Base-by-base conservation (phyloP, 2,113 vertebrate species). In the Scalopus aquaticus region DNA sequence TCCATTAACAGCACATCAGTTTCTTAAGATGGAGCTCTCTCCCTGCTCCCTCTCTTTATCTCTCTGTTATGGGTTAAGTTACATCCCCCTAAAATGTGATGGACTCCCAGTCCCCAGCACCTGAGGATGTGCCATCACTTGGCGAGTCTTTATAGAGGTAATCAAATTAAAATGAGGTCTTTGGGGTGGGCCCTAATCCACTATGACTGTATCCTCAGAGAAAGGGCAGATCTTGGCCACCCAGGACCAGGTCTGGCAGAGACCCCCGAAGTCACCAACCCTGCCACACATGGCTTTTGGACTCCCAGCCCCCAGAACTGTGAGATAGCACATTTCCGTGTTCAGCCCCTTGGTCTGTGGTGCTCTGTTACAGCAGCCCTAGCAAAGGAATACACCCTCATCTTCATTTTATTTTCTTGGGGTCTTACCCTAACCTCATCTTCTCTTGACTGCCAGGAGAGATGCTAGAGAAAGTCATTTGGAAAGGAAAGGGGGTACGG, bases 1-100 rank as follows among this genome's bases (percentile, higher is more conserved):
- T 78, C 86, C 90, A 13, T 95, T 91, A 90, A 79, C 62, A 92
- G 93, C 77, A 74, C 54, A 88, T 96, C 93, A 77, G 42, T 84
- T 87, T 94, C 95, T 92, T 86, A 92, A 97, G 96, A 86, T 39
- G 69, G 86, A 12, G 22, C 70, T 92, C 88, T 95, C 92, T 96
- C 88, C 69, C 20, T 58, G 69, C 72, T 39, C 58, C 58, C 20
- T 13, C 28, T 20, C 32, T 37, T 64, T 39, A 56, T 2, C 16
- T 12, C 13, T 46, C 15, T 4, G 2, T 5, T 37, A 28, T 16
- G 22, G 8, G 10, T 42, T 82, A 46, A 60, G 44, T 69, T 93
- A 6, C 22, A 1, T 32, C 20, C 64, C 26, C 22, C 22, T 28
- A 26, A 49, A 88, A 35, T 3, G 30, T 24, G 5, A 6, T 35